Evolutionary conservation across 2,797 vertebrate species (phyloP).

Genomic region (Gymnothorax javanicus): DNA sequence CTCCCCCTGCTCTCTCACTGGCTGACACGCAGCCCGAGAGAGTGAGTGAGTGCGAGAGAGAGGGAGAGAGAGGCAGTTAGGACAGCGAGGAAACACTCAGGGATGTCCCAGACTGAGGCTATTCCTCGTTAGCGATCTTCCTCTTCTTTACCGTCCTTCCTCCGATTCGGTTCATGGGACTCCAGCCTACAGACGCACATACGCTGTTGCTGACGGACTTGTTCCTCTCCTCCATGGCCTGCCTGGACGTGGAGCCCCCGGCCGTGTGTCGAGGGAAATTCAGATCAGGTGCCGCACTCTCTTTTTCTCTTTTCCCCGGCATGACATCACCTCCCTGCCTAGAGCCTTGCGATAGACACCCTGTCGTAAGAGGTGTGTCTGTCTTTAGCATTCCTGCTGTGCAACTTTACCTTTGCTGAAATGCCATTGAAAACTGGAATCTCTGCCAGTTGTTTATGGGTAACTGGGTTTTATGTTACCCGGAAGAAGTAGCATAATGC

Average conservation of each 20-base stretch:
- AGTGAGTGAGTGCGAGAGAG: not conserved
- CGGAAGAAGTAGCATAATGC: not conserved
- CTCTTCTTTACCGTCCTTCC: slow-evolving; percentile 24
- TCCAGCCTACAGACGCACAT: slow-evolving; percentile 7
- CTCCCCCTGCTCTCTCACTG: slow-evolving; percentile 36
- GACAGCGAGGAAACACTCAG: slow-evolving; percentile 17
- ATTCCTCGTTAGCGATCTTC: not conserved
- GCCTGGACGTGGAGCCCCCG: slow-evolving; percentile 51
- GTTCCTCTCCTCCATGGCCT: slow-evolving; percentile 45
- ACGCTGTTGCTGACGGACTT: slow-evolving; percentile 22
- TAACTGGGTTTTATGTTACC: not conserved
- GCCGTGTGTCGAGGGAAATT: slow-evolving; percentile 41
- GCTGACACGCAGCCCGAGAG: slow-evolving; percentile 18
- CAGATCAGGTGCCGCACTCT: slow-evolving; percentile 51
- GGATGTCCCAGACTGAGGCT: slow-evolving; percentile 25
- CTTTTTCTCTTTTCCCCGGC: slow-evolving; percentile 16
- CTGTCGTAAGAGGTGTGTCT: not conserved
- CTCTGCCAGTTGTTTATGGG: not conserved
- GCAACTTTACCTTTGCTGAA: not conserved
- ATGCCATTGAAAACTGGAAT: not conserved
- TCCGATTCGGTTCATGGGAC: slow-evolving; percentile 18
- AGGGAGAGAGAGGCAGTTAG: slow-evolving; percentile 3
- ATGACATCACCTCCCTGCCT: not conserved
- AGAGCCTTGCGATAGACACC: too few species aligned
- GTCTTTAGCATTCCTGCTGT: not conserved